Base-by-base conservation (phyloP, 2,113 vertebrate genomes). In the Peromyscus maniculatus region DNA sequence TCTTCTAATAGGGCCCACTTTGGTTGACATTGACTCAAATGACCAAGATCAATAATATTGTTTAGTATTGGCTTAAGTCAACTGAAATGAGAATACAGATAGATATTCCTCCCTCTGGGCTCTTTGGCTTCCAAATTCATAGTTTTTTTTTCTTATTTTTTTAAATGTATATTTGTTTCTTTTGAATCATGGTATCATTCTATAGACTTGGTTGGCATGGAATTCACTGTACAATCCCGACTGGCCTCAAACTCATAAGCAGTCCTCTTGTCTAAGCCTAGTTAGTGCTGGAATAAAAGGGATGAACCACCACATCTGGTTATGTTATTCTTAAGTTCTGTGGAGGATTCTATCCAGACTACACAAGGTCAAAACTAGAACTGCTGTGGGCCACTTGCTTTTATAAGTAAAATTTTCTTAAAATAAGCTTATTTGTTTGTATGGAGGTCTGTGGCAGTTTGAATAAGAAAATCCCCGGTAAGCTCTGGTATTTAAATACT, bases 1-100 rank as follows among this genome's bases (percentile, higher is more conserved):
- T 90, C 15, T 31, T 49, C 1, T 1, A 5, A 94, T 92, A 94
- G 43, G 80, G 80, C 80, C 39, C 22, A 19, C 19, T 49, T 89
- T 96, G 93, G 75, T 92, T 98, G 59, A 46, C 92, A 78, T 86
- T 1, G 15, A 91, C 69, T 92, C 26, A 88, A 46, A 7, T 66
- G 39, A 46, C 31, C 72, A 39, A 87, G 86, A 57, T 74, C 19
- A 95, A 92, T 26, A 78, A 72, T 80, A 52, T 84, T 33, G 75
- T 39, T 92, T 91, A 17, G n/a, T 59, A 87, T 88, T 71, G 28
- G 8, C 1, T 86, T 84, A 79, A 90, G 16, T n/a, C 3, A 11
- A 46, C 17, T 66, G 49, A 10, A 74, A 22, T 62, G 90, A 84
- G 17, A 93, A 78, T 66, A 59, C 10, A 92, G 57, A 43, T 93